Percentiles rank a stretch among this genome's conserved stretches.
Evolutionary conservation across 2,797 vertebrate genomes (phyloP).

Genomic region (Vipera latastei): DNA sequence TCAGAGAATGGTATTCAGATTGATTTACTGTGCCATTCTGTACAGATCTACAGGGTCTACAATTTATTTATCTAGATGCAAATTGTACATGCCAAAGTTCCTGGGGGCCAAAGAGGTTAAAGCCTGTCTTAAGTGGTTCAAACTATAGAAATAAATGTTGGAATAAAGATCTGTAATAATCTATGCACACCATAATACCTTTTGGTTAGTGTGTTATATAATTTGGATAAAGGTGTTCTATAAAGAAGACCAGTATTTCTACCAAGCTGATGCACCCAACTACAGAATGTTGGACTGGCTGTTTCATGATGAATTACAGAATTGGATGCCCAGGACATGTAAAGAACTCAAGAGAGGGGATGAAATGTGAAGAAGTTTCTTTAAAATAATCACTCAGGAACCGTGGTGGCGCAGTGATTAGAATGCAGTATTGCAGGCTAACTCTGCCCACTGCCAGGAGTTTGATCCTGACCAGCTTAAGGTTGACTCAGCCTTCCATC

Average conservation of each 20-base stretch:
- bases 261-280: not conserved
- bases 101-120: not conserved
- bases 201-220: not conserved
- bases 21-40: not conserved
- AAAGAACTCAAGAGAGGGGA: not conserved
- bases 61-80: not conserved
- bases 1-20: not conserved
- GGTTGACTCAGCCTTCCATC: not conserved
- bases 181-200: not conserved
- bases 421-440: not conserved
- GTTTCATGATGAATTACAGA: not conserved
- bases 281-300: not conserved
- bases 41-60: not conserved
- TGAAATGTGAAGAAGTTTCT: not conserved
- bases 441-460: not conserved
- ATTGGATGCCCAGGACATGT: not conserved
- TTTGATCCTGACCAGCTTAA: not conserved
- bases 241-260: not conserved
- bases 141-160: not conserved
- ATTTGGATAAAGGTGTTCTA: not conserved
- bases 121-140: constrained; percentile 3
- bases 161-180: not conserved
- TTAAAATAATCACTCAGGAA: not conserved
- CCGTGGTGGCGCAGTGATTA: not conserved
- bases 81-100: not conserved